These are phyloP conservation scores for Oryzias celebensis DNA, from an alignment of 2,113 vertebrate genomes.

Conservation along the genomic window DNA sequence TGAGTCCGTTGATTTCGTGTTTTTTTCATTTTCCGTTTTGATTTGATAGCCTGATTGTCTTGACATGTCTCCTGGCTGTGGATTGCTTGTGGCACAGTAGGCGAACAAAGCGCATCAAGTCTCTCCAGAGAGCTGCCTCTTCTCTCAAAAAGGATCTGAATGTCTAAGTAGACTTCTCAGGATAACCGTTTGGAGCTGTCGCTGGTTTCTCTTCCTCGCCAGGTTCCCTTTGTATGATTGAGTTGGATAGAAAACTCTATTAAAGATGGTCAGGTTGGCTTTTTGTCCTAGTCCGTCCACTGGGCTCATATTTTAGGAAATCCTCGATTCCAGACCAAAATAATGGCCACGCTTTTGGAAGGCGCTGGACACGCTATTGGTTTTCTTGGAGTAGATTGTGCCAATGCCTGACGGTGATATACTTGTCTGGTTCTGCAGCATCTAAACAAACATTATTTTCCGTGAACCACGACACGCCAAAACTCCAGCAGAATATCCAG, in stretches of 20 bases:
- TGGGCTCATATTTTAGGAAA: constrained; percentile 57
- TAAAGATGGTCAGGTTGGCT: constrained; percentile 59
- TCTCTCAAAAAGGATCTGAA: constrained; percentile 52
- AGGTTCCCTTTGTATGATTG: constrained; percentile 22
- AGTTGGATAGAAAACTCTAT: constrained; percentile 21
- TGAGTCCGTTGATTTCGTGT: constrained; percentile 32
- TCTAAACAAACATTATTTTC: constrained; percentile 22
- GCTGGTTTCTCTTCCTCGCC: constrained; percentile 6
- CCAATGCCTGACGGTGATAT: constrained; percentile 41
- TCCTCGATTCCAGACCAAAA: constrained; percentile 50
- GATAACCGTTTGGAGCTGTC: constrained; percentile 38
- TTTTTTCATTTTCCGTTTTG: constrained; percentile 24
- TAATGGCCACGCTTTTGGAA: constrained; percentile 61
- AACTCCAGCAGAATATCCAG: constrained; percentile 16
- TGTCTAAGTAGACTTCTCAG: constrained; percentile 51
- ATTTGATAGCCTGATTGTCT: constrained; percentile 22
- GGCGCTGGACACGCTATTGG: constrained; percentile 42
- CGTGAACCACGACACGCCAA: constrained; percentile 8
- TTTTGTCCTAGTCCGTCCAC: constrained; percentile 45
- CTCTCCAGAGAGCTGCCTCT: constrained; percentile 56
- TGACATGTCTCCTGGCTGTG: constrained; percentile 31
- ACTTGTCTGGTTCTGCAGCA: constrained; percentile 9
- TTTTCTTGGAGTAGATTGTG: constrained; percentile 63
- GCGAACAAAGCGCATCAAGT: constrained; percentile 64
- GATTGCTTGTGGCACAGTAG: constrained; percentile 40